Base-by-base conservation (phyloP, 2,888 invertebrate species). In the Diplolepis rosae region DNA sequence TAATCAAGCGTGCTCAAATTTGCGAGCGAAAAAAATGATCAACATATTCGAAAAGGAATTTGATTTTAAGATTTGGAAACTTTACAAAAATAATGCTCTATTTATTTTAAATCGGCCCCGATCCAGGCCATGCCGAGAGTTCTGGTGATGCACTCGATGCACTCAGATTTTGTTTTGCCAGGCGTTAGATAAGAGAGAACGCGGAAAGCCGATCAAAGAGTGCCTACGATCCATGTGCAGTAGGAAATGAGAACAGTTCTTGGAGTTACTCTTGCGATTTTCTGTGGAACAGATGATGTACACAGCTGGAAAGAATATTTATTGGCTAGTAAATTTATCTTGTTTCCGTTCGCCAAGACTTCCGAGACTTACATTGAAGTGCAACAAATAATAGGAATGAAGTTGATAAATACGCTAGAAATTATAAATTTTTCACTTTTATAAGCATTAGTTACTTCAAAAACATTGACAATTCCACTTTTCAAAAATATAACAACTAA, bases 141-240 rank as follows among this genome's bases (percentile, higher is more conserved):
- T 50, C 18, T 24, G 27, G 50, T 50, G 50, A 11, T 27, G 27
- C 50, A 50, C 50, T 50, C 50, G 27, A 24, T 27, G 50, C 50
- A 50, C 50, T 50, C 50, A 27, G 50, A 50, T 50, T 50, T 50
- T 50, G 24, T 50, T 50, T 50, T 50, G 50, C 50, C 50, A 24
- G 50, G 50, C 50, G 24, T 50, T 45, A 50, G 50, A 50, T 50
- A 50, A 50, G 50, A 50, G 50, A 50, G 48, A 48, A 48, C 48
- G 48, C 48, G 48, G 48, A 48, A 48, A 48, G 48, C 48, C 48
- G 48, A 48, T 48, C 48, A 48, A 48, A 48, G 48, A 48, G 9
- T 48, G 15, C 6, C 7, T 5, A 48, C 18, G 50, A 50, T 50
- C 50, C 50, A 50, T 24, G 50, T 50, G 50, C 24, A 50, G 27